Percentiles rank a stretch among this genome's conserved stretches.
These are phyloP conservation scores for Rhinogobio ventralis DNA, from an alignment of 2,797 vertebrate species.

Conservation along the genomic window DNA sequence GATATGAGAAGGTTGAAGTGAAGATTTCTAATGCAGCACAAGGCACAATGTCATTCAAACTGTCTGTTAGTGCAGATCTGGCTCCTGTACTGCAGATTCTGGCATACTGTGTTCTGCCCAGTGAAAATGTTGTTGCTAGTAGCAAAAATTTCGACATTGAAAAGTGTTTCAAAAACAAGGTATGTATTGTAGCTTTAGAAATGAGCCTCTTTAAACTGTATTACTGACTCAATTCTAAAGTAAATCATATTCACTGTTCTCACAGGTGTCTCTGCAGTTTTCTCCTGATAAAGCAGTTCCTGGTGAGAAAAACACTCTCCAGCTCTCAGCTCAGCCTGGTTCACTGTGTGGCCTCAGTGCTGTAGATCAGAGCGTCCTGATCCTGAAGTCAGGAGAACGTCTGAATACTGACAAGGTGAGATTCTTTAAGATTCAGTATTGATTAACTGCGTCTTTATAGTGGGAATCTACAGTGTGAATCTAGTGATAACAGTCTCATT, in stretches of 20 bases:
- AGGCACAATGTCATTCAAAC: constrained; percentile 60
- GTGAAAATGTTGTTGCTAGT: constrained; percentile 5
- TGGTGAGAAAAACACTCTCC: constrained; percentile 71
- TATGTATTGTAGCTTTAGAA: not conserved
- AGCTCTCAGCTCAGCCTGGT: constrained; percentile 69
- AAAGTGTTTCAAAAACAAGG: constrained; percentile 37
- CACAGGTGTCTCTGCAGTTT: constrained; percentile 83
- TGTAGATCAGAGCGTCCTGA: constrained; percentile 85
- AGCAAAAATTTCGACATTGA: not conserved
- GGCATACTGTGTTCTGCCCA: constrained; percentile 66
- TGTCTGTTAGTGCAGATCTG: constrained; percentile 45
- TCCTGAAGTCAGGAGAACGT: constrained; percentile 76
- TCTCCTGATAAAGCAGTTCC: constrained; percentile 73
- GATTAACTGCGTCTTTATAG: no score
- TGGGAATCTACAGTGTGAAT: no score
- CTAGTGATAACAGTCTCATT: no score
- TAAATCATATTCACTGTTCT: not conserved
- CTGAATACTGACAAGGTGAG: constrained; percentile 75
- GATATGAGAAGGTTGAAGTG: constrained; percentile 51
- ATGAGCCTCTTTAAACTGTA: not conserved
- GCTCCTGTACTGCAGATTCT: constrained; percentile 66
- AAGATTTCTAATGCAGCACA: not conserved
- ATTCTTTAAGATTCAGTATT: not conserved
- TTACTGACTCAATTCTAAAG: not conserved
- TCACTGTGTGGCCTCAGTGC: constrained; percentile 86